Evolutionary conservation across 2,888 invertebrate genomes (phyloP).

Genomic region (Dexiosoma caninum): DNA sequence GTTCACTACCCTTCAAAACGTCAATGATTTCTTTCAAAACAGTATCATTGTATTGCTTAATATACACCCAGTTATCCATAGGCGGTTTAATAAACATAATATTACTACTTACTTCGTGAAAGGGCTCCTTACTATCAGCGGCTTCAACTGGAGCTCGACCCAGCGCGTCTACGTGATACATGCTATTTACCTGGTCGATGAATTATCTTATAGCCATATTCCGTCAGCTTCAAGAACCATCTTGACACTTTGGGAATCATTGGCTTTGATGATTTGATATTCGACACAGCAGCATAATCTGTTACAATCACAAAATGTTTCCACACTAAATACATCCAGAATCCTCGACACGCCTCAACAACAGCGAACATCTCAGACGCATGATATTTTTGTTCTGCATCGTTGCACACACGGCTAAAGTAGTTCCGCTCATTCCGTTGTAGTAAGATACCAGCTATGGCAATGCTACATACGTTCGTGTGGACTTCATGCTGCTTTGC

Average conservation of each 20-base stretch:
- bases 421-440: too few relatives aligned
- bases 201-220: background rate
- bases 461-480: too few relatives aligned
- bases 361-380: background rate
- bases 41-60: constrained; percentile 49
- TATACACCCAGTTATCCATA: constrained; percentile 48
- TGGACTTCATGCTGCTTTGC: too few relatives aligned
- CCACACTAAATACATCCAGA: constrained; percentile 41
- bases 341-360: background rate
- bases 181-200: constrained; percentile 29
- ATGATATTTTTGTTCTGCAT: too few relatives aligned
- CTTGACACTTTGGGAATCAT: constrained; percentile 38
- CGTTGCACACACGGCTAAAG: too few relatives aligned
- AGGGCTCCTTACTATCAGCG: background rate
- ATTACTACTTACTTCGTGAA: background rate
- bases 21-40: constrained; percentile 31
- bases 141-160: constrained; percentile 60
- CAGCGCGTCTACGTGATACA: constrained; percentile 71
- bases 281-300: constrained; percentile 37
- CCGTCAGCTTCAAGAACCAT: constrained; percentile 24
- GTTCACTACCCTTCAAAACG: background rate
- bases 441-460: too few relatives aligned
- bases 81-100: constrained; percentile 25
- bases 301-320: constrained; percentile 47
- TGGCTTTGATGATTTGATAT: constrained; percentile 42